These are phyloP conservation scores for Diuraphis noxia DNA, from an alignment of 1,140 invertebrate species.

Conservation along the genomic window DNA sequence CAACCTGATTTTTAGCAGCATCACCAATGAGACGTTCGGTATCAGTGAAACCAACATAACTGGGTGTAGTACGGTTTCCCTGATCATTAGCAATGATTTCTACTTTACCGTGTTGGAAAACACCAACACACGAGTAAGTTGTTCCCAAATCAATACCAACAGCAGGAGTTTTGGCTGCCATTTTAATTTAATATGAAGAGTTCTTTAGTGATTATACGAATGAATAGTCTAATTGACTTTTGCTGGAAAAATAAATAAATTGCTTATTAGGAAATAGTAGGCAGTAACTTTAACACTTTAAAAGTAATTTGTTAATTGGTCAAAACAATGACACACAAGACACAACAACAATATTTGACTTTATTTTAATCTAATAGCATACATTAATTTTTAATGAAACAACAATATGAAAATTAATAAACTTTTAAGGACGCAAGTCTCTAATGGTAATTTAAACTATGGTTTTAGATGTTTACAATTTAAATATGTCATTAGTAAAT, in stretches of 20 bases:
- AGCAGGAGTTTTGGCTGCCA: slow-evolving; percentile 56
- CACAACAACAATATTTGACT: too few relatives aligned
- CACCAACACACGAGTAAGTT: slow-evolving; percentile 77
- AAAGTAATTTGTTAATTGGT: not conserved
- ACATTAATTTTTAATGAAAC: too few relatives aligned
- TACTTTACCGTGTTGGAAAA: slow-evolving; percentile 82
- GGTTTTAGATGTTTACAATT: not conserved
- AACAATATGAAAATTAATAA: too few relatives aligned
- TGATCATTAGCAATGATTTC: slow-evolving; percentile 94
- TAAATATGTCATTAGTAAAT: too few relatives aligned
- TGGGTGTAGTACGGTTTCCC: slow-evolving; percentile 88
- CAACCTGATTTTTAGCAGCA: slow-evolving; percentile 70
- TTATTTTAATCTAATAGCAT: too few relatives aligned
- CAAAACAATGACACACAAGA: not conserved
- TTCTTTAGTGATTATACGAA: not conserved
- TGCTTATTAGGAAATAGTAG: not conserved
- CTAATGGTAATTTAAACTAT: not conserved
- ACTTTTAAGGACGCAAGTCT: too few relatives aligned
- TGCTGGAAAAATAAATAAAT: not conserved
- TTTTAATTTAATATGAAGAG: not conserved
- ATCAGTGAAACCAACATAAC: slow-evolving; percentile 86
- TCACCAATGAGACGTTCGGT: slow-evolving; percentile 77
- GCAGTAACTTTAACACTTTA: not conserved
- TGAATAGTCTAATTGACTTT: not conserved
- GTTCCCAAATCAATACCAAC: slow-evolving; percentile 62